Percentiles rank a stretch among this genome's conserved stretches.
Conservation (phyloP, 2,797 vertebrate species). For the Sylvilagus floridanus region DNA sequence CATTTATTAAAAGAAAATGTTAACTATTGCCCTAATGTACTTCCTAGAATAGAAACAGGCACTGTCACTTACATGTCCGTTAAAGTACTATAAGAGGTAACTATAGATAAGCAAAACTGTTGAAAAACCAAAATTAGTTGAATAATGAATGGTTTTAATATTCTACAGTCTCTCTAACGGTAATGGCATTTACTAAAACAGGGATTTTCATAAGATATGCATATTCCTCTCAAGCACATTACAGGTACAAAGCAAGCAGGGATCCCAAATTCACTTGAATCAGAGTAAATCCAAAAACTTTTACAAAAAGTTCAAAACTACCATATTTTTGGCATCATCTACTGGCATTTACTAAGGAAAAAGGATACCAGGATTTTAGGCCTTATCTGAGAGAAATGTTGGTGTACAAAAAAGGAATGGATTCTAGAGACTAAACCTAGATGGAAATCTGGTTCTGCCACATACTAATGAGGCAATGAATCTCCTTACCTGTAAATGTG, state of each 20-base stretch:
- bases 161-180: neutral
- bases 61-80: neutral
- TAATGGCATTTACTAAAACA: slow-evolving; percentile 15
- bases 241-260: neutral
- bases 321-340: neutral
- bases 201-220: slow-evolving; percentile 33
- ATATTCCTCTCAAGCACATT: neutral
- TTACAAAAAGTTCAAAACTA: slow-evolving; percentile 50
- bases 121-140: slow-evolving; percentile 24
- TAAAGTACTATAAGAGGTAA: slow-evolving; percentile 15
- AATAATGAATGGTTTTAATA: slow-evolving; percentile 47
- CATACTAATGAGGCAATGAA: neutral
- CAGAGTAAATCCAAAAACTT: slow-evolving; percentile 21
- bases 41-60: neutral
- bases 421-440: slow-evolving; percentile 27
- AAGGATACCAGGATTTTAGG: slow-evolving; percentile 31
- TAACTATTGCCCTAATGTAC: slow-evolving; percentile 29
- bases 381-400: slow-evolving; percentile 3
- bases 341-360: slow-evolving; percentile 13
- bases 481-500: slow-evolving; percentile 7
- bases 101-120: neutral
- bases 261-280: slow-evolving; percentile 5
- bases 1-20: slow-evolving; percentile 50
- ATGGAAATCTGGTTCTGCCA: slow-evolving; percentile 1
- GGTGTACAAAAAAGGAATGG: neutral